These are phyloP conservation scores for Stichodactyla helianthus DNA, from an alignment of 64 coral and sea anemone species.

Conservation along the genomic window DNA sequence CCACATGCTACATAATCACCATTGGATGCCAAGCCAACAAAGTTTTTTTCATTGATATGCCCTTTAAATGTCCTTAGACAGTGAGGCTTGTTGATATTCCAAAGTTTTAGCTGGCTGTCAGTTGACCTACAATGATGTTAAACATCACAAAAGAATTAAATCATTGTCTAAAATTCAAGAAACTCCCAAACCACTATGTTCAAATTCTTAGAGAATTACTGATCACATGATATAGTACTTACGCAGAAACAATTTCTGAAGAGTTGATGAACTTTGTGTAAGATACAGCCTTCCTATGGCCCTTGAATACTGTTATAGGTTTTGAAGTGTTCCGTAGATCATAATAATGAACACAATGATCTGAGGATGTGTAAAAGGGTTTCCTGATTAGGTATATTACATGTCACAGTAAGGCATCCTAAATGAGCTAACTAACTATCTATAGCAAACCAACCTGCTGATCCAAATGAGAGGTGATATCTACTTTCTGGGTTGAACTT, in stretches of 20 bases:
- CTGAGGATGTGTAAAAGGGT: constrained; percentile 12
- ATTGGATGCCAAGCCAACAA: constrained; percentile 93
- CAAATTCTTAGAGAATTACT: not conserved
- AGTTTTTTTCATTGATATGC: constrained; percentile 97
- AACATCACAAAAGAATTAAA: not conserved
- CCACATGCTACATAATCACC: constrained; percentile 99
- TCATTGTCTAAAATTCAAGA: not conserved
- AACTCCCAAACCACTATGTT: too few species aligned
- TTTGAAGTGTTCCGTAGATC: constrained; percentile 85
- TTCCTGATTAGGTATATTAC: too few species aligned
- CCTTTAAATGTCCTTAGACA: constrained; percentile 97
- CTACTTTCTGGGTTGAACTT: constrained; percentile 98
- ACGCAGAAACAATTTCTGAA: constrained; percentile 95
- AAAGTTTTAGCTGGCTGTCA: constrained; percentile 95
- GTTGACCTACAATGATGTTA: constrained; percentile 63
- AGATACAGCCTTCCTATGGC: constrained; percentile 93
- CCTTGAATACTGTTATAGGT: constrained; percentile 95
- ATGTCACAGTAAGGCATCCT: too few species aligned
- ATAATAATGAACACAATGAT: constrained; percentile 99
- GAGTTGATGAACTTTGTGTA: constrained; percentile 98
- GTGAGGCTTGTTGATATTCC: constrained; percentile 98
- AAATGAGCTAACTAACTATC: too few species aligned
- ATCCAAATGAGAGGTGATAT: constrained; percentile 95
- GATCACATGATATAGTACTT: constrained; percentile 23
- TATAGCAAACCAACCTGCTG: constrained; percentile 59